Base-by-base conservation (phyloP, 2,113 vertebrate species). In the Ardeotis arabs region DNA sequence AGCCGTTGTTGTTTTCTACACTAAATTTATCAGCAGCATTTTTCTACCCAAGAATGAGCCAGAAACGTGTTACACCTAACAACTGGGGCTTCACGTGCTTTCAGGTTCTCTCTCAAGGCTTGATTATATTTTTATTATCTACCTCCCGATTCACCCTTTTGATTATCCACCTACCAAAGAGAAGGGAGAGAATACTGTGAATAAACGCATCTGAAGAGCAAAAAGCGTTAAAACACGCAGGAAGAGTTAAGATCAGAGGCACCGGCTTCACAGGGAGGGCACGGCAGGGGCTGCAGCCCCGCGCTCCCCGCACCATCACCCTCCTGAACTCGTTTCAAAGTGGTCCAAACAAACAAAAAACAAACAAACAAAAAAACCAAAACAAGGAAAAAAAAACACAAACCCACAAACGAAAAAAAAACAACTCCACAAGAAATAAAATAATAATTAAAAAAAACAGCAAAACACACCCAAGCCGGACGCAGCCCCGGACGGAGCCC, bases 131-230 rank as follows among this genome's bases (percentile, higher is more conserved):
- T n/a, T 55, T 14, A 47, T 12, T 22, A 72, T 6, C 53, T 16
- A 20, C 31, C 16, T 2, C 20, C 49, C 20, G 28, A 59, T 6
- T 19, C 53, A 10, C 45, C 21, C 27, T 64, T 74, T 12, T 23
- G 28, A 12, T 45, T 28, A 53, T 28, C 52, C 52, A 28, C 45
- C 24, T 33, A 83, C 4, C 12, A 6, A 3, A 22, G 24, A 5
- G 31, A 50, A 55, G 29, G 25, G 7, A 1, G 9, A 6, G 33
- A 23, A 19, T 6, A 8, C 1, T 1, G 20, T 0, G 28, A 33
- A 13, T 1, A 10, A 25, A 14, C 16, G 12, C 25, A 17, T 1
- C 15, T 1, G 12, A 39, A 7, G 6, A 29, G 28, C 12, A 1
- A 17, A 15, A 19, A 22, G 22, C 53, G 47, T 25, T 22, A 1